These are phyloP conservation scores for Dione vanillae DNA, from an alignment of 2,888 invertebrate genomes.

Conservation along the genomic window DNA sequence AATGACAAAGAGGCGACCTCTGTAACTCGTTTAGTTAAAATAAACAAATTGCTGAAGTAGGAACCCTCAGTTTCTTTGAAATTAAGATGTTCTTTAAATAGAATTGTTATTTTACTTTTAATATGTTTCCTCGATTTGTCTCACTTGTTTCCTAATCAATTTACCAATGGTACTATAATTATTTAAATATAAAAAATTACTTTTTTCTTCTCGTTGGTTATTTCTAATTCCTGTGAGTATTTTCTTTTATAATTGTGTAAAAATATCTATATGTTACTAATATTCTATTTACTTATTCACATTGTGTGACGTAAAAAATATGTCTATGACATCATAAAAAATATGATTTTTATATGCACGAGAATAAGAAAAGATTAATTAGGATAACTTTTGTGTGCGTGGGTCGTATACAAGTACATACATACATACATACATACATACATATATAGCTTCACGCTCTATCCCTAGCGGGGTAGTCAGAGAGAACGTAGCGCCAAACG, in stretches of 20 bases:
- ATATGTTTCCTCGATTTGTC: not conserved
- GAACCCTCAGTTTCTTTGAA: not conserved
- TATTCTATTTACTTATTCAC: not conserved
- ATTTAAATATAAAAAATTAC: not conserved
- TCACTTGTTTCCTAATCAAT: not conserved
- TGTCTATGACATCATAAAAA: not conserved
- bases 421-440: no score
- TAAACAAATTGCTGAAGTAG: not conserved
- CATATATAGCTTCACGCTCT: no score
- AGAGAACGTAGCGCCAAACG: no score
- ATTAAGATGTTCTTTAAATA: not conserved
- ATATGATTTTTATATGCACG: not conserved
- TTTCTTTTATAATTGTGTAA: no score
- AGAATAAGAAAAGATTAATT: not conserved
- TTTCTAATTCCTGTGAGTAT: no score
- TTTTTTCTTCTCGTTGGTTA: no score
- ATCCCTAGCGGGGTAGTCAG: no score
- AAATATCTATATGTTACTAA: not conserved
- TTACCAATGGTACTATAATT: not conserved
- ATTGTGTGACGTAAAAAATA: no score
- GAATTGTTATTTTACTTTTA: not conserved
- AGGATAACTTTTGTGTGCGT: no score
- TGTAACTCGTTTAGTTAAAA: conserved; percentile 21
- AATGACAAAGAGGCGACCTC: conserved; percentile 12
- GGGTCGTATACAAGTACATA: no score